Base-by-base conservation (phyloP, 2,888 invertebrate species). In the Syritta pipiens region DNA sequence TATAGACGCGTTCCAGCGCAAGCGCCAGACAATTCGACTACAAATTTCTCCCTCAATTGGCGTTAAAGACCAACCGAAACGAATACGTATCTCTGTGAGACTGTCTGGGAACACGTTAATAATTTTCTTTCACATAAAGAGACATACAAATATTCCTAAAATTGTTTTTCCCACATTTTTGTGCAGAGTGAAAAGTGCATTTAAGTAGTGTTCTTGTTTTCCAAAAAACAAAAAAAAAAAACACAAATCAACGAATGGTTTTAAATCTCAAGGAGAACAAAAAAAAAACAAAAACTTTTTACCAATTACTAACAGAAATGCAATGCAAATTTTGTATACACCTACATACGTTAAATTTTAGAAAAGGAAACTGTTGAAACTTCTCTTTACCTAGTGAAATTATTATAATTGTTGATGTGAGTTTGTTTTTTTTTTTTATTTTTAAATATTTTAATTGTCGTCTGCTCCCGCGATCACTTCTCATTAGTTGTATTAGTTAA, bases 401-500 rank as follows among this genome's bases (percentile, higher is more conserved):
- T 62, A 57, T 57, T 69, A 63, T 44, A 48, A 35, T 57, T 71
- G 37, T 20, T 48, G 26, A 57, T 55, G 10, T 59, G 37, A 44
- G 44, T 12, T 67, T n/a, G n/a, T n/a, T n/a, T n/a, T n/a, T n/a
- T n/a, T n/a, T n/a, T n/a, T n/a, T n/a, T n/a, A n/a, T n/a, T n/a
- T n/a, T n/a, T n/a, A n/a, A 35, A 32, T 14, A 35, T 63, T 62
- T 46, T 20, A 19, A 51, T 65, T 77, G 57, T 42, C 51, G 24
- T 53, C 40, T 55, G 55, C 40, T 49, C 51, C 40, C 49, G 28
- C 48, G 55, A 55, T 65, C 53, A 55, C 46, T 72, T 77, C 77
- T 77, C 77, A 77, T 77, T 77, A 77, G 77, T 72, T 67, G 30
- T 71, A 76, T 46, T 71, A 77, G 72, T 10, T 30, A 71, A 71